These are phyloP conservation scores for Bactericera cockerelli DNA, from an alignment of 1,140 invertebrate species.

Conservation along the genomic window DNA sequence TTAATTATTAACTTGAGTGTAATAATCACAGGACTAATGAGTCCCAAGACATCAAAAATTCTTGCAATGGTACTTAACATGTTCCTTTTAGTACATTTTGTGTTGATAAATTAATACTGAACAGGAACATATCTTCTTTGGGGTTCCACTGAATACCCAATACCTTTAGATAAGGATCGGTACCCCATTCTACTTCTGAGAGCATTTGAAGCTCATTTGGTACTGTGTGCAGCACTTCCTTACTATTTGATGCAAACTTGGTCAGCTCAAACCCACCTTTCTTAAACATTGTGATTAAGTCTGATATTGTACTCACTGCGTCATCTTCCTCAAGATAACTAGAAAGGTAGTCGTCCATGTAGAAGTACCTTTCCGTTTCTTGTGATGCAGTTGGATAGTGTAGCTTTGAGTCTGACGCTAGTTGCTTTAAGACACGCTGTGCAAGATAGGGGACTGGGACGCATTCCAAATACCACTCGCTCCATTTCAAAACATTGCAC, in stretches of 20 bases:
- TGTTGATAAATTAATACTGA: neutral
- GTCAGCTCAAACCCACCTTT: neutral
- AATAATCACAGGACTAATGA: constrained; percentile 22
- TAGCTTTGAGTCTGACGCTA: neutral
- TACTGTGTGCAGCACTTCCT: neutral
- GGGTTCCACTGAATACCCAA: neutral
- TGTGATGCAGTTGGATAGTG: neutral
- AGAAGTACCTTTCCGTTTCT: neutral
- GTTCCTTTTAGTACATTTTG: constrained; percentile 6
- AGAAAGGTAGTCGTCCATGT: constrained; percentile 8
- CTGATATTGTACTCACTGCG: neutral
- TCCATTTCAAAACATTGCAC: constrained; percentile 6
- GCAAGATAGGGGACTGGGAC: constrained; percentile 8
- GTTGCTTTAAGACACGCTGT: neutral
- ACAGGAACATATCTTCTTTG: neutral
- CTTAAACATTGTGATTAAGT: neutral
- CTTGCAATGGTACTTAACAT: constrained; percentile 18
- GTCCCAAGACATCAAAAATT: constrained; percentile 24
- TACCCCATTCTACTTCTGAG: neutral
- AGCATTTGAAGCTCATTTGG: neutral
- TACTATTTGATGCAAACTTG: neutral
- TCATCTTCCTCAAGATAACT: neutral
- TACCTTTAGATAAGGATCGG: neutral
- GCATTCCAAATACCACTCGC: constrained; percentile 10
- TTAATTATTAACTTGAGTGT: constrained; percentile 25